Evolutionary conservation across 1,140 invertebrate genomes (phyloP).

Genomic region (Heliconius himera): DNA sequence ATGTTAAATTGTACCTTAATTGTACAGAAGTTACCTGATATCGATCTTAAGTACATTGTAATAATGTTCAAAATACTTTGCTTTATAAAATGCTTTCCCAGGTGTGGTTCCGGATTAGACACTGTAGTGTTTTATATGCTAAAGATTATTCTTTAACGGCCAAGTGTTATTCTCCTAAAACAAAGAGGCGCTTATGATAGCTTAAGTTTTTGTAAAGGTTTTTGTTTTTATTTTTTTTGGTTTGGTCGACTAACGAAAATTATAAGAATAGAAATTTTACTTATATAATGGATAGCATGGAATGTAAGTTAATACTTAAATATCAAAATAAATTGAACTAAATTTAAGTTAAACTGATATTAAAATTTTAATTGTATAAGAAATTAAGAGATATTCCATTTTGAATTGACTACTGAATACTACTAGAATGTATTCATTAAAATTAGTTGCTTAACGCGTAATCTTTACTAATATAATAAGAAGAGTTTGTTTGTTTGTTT

Average conservation of each 20-base stretch:
- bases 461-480: no score
- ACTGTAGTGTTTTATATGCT: neutral
- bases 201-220: neutral
- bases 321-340: no score
- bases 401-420: no score
- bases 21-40: neutral
- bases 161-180: neutral
- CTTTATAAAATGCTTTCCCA: conserved; percentile 1
- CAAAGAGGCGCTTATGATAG: neutral
- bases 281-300: no score
- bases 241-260: neutral
- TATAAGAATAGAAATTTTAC: neutral
- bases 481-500: no score
- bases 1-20: conserved; percentile 9
- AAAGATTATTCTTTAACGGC: neutral
- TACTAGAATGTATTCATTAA: no score
- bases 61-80: conserved; percentile 19
- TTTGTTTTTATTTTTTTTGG: neutral
- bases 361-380: no score
- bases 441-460: no score
- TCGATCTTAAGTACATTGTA: neutral
- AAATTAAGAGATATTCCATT: no score
- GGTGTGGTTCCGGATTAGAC: conserved; percentile 12
- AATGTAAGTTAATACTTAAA: no score
- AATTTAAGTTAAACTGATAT: no score